Evolutionary conservation across 2,113 vertebrate species (phyloP).

Genomic region (Muntiacus reevesi): DNA sequence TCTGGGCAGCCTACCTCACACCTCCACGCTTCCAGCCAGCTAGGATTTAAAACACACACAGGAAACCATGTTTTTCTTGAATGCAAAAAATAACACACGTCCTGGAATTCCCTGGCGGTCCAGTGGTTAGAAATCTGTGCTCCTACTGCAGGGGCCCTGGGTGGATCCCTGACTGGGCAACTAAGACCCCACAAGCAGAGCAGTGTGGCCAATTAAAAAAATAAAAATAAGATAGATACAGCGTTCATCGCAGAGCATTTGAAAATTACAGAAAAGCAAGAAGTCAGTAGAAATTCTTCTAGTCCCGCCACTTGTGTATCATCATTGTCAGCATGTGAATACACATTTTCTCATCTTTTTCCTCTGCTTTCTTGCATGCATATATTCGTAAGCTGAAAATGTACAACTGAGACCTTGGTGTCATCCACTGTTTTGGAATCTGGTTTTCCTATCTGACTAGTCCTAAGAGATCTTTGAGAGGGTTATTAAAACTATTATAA

Average conservation of each 20-base stretch:
- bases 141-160: neutral
- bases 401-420: neutral
- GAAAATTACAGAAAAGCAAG: neutral
- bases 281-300: neutral
- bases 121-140: neutral
- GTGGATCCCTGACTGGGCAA: neutral
- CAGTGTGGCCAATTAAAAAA: neutral
- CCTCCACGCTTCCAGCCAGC: neutral
- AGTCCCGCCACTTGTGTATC: accelerated
- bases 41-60: neutral
- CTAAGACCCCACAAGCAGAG: neutral
- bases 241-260: neutral
- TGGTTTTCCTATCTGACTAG: neutral
- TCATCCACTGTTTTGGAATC: neutral
- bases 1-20: neutral
- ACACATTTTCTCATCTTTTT: neutral
- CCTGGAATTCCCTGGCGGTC: neutral
- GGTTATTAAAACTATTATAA: neutral
- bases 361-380: neutral
- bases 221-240: neutral
- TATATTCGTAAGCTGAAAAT: neutral
- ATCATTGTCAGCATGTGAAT: neutral
- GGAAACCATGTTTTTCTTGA: neutral
- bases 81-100: neutral
- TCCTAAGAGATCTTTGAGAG: neutral